Evolutionary conservation across 1,140 invertebrate genomes (phyloP), one percentile per base, ranked within the genome.

Genomic region (Reticulitermes speratus): DNA sequence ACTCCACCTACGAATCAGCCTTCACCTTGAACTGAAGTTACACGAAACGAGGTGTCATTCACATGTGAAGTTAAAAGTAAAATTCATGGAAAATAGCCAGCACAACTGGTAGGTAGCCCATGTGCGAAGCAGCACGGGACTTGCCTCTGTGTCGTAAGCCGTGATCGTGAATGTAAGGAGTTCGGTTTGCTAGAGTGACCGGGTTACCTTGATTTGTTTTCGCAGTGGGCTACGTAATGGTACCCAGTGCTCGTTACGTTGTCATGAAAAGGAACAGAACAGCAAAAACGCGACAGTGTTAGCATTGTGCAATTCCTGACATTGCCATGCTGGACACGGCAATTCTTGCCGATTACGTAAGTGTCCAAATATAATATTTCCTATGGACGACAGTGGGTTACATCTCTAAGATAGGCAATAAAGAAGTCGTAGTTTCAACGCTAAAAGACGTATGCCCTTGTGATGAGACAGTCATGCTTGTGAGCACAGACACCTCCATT

Each of bases 71-170:
- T 75, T 75, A 75, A n/a, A 75, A 75, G n/a, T 75, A 75, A 75
- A 75, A 75, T 75, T 30, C n/a, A 75, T 75, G 65, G 65, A 75
- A 75, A 75, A 75, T 30, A 6, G 65, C 65, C 65, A 75, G 65
- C n/a, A 75, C n/a, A 14, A 14, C 25, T 25, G 25, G 65, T 75
- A 75, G 65, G 65, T 75, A 38, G 38, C 38, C 38, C 38, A 14
- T 30, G n/a, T 75, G 5, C 65, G 7, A 25, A 16, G 14, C 19
- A 55, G 19, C 52, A 55, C 52, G 52, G 19, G 52, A 2, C 2
- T 14, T 75, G 65, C 65, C 8, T 75, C 65, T 11, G 7, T 30
- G n/a, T 75, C 7, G 11, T 23, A 1, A n/a, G 38, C 38, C 38
- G 2, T 38, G 8, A 7, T 23, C 1, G 59, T 65, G 25, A 75